Percentiles rank a stretch among this genome's conserved stretches.
phyloP scores from a whole-genome alignment of 2,797 vertebrate species.

The Phrynocephalus vlangalii region DNA sequence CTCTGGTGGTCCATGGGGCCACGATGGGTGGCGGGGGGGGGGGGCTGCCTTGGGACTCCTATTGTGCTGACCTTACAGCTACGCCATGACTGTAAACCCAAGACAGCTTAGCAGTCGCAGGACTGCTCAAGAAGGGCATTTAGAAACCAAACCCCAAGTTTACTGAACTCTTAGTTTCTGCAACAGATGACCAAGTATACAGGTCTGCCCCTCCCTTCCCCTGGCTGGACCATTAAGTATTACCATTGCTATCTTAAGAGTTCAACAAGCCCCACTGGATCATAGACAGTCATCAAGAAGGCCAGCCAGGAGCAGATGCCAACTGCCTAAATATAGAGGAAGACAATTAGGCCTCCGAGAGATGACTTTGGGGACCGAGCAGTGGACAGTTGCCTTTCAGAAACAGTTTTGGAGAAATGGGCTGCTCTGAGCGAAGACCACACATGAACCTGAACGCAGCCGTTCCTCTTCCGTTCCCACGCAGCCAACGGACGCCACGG shows the following conservation, averaged over 20 bases:
- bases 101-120: slow-evolving; percentile 37
- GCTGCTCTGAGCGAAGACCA: slow-evolving; percentile 60
- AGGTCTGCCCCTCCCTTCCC: slow-evolving; percentile 50
- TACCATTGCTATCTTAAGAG: slow-evolving; percentile 71
- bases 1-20: not conserved
- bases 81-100: slow-evolving; percentile 56
- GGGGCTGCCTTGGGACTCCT: not conserved
- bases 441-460: slow-evolving; percentile 62
- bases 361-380: slow-evolving; percentile 63
- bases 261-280: slow-evolving; percentile 70
- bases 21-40: no score
- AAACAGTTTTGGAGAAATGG: slow-evolving; percentile 60
- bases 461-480: slow-evolving; percentile 27
- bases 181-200: slow-evolving; percentile 38
- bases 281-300: slow-evolving; percentile 68
- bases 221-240: slow-evolving; percentile 45
- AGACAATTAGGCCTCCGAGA: slow-evolving; percentile 59
- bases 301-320: slow-evolving; percentile 68
- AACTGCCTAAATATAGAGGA: slow-evolving; percentile 69
- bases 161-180: slow-evolving; percentile 38
- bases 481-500: not conserved
- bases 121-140: slow-evolving; percentile 45
- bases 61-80: slow-evolving; percentile 53
- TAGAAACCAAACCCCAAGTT: slow-evolving; percentile 35
- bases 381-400: slow-evolving; percentile 58